Base-by-base conservation (phyloP, 2,113 vertebrate genomes). In the Cottus gobio region DNA sequence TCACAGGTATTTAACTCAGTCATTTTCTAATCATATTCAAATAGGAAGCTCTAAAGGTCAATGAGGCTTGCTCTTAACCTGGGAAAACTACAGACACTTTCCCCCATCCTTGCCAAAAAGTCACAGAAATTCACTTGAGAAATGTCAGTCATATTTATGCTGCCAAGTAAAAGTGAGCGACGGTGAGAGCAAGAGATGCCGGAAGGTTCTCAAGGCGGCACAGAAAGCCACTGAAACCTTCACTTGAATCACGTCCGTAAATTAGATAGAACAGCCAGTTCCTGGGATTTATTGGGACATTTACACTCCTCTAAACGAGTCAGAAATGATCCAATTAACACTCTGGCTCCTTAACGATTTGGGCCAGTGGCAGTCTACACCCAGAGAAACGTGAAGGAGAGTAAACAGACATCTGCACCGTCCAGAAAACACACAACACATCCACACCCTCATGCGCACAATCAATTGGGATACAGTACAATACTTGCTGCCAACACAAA, bases 1-100 rank as follows among this genome's bases (percentile, higher is more conserved):
- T 94, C 92, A 93, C 85, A 91, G 86, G 86, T 91, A 89, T 91
- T 92, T 90, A 88, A 85, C 80, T 81, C 76, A 76, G 46, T 76
- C 64, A 79, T 80, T 82, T 88, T 83, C 42, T 86, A 90, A 91
- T 92, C 82, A 90, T 60, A 89, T 88, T 93, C 88, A 86, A 86
- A 91, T 85, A 79, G 44, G 67, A 75, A 79, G 46, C 79, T n/a
- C 24, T 63, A 90, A 93, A 94, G 92, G 92, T 93, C 88, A 90
- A 71, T 37, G 83, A 90, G 77, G 79, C 44, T 60, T 74, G 77
- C 85, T 74, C 82, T 79, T 86, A 90, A 90, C 77, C 83, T 44
- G 74, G 60, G 18, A 79, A 88, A 54, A 75, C 75, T 37, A 75
- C 74, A 82, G 39, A 81, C 77, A 77, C 66, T 75, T 89, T 69